These are phyloP conservation scores for Melipona bicolor DNA, from an alignment of 2,888 invertebrate species.

Conservation along the genomic window DNA sequence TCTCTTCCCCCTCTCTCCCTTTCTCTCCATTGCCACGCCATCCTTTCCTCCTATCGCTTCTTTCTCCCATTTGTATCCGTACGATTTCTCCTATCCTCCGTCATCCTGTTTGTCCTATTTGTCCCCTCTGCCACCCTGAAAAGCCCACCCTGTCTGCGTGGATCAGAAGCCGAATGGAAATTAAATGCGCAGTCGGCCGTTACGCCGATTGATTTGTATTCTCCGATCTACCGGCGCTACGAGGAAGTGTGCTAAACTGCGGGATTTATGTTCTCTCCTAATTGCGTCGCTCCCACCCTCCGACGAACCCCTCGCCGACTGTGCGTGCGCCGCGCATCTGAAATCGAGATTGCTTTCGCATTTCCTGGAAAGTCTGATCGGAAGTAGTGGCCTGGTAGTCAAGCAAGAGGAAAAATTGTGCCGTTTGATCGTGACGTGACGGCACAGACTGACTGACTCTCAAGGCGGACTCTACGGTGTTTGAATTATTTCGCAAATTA, in stretches of 20 bases:
- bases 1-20: no score
- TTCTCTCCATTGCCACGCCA: no score
- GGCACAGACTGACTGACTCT: no score
- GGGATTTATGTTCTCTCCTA: slow-evolving; percentile 83
- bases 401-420: slow-evolving; percentile 17
- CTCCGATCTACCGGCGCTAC: slow-evolving; percentile 78
- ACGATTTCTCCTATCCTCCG: slow-evolving; percentile 31
- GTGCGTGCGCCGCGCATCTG: slow-evolving; percentile 8
- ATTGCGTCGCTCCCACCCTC: slow-evolving; percentile 77
- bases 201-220: slow-evolving; percentile 83
- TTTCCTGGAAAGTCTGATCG: slow-evolving; percentile 20
- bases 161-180: slow-evolving; percentile 80
- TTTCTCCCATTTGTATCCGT: slow-evolving; percentile 24
- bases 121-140: background rate
- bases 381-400: background rate
- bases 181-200: slow-evolving; percentile 83
- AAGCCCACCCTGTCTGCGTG: slow-evolving; percentile 14
- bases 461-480: background rate
- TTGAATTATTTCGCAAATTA: background rate
- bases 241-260: slow-evolving; percentile 82
- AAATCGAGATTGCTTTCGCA: slow-evolving; percentile 47
- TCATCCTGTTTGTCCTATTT: slow-evolving; percentile 11
- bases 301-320: slow-evolving; percentile 10
- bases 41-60: background rate
- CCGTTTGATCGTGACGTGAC: background rate